A percentile compares a stretch with the other conserved stretches of the same genome.
Evolutionary conservation across 1,140 invertebrate species (phyloP).

Genomic region (Leptestheria dahalacensis): DNA sequence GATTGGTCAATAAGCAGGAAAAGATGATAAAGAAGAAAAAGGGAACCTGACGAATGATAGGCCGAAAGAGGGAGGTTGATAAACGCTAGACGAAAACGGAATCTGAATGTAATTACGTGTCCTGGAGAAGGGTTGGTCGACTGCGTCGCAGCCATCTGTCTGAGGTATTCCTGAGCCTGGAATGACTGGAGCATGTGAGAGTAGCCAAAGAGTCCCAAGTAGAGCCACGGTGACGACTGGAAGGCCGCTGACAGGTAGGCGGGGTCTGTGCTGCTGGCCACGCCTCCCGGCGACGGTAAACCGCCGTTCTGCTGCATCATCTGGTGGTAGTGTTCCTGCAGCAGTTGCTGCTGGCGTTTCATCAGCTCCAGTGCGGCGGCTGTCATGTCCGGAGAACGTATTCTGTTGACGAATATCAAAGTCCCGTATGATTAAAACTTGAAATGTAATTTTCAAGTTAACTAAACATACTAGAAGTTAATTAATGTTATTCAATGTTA

Average conservation of each 20-base stretch:
- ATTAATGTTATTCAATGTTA: too few species aligned
- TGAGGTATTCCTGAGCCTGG: conserved; percentile 24
- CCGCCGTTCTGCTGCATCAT: not conserved
- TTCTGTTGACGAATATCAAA: not conserved
- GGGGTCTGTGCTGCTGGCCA: not conserved
- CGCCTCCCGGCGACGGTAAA: not conserved
- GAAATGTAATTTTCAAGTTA: too few species aligned
- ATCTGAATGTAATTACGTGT: too few species aligned
- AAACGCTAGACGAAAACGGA: too few species aligned
- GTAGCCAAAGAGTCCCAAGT: conserved; percentile 21
- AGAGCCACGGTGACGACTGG: conserved; percentile 21
- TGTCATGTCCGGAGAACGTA: not conserved
- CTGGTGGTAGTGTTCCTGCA: conserved; percentile 5
- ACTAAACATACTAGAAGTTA: too few species aligned
- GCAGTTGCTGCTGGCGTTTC: conserved; percentile 6
- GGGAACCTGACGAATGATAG: too few species aligned
- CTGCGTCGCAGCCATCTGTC: conserved; percentile 21
- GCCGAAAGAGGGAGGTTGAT: too few species aligned
- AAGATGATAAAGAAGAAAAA: too few species aligned
- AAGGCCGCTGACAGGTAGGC: conserved; percentile 8
- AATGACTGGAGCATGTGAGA: conserved; percentile 25
- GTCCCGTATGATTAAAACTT: too few species aligned
- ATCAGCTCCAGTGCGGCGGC: conserved; percentile 1
- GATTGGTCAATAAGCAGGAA: too few species aligned
- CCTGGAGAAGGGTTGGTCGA: conserved; percentile 11